Base-by-base conservation (phyloP, 2,888 invertebrate genomes). In the Agriopis marginaria region DNA sequence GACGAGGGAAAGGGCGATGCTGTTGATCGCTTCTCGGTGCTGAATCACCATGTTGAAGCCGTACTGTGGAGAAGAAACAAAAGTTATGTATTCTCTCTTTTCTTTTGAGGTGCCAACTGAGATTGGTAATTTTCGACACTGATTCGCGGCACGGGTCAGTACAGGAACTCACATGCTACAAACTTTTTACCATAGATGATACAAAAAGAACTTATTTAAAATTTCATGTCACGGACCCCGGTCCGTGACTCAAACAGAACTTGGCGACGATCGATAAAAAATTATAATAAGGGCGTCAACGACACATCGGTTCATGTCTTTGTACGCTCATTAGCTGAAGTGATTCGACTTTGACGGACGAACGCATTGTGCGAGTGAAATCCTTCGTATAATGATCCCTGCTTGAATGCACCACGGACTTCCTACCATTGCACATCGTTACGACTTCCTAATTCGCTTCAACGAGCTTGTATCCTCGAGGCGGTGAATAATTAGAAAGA, bases 1-100 rank as follows among this genome's bases (percentile, higher is more conserved):
- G 80, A 99, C 98, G 17, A 99, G 95, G 86, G 99, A 99, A 42
- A 99, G 94, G 0, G 99, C 99, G 86, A 99, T 99, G 91, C 98
- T 99, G 94, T 99, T 99, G 86, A 99, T 99, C 55, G 99, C 99
- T 90, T 99, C 98, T 61, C 98, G 96, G 91, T 99, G 99, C 86
- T 98, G 98, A 86, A 99, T 99, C 59, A 99, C 99, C 97, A 99
- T 98, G 93, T 99, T 99, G 94, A 99, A 99, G 76, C 99, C 99
- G 90, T 99, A 98, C 97, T 98, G 95, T 45, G 49, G 9, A 78
- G 79, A 40, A 23, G n/a, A 44, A 32, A 32, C 39, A 12, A 53
- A 32, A 51, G 23, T 32, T 1, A 32, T 0, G 23, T 39, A 32
- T 50, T 23, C 3, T 12, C 7, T 45, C 3, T 45, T 42, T 42